Conservation (phyloP, 92 coral and sea anemone species). For the Pocillopora meandrina region DNA sequence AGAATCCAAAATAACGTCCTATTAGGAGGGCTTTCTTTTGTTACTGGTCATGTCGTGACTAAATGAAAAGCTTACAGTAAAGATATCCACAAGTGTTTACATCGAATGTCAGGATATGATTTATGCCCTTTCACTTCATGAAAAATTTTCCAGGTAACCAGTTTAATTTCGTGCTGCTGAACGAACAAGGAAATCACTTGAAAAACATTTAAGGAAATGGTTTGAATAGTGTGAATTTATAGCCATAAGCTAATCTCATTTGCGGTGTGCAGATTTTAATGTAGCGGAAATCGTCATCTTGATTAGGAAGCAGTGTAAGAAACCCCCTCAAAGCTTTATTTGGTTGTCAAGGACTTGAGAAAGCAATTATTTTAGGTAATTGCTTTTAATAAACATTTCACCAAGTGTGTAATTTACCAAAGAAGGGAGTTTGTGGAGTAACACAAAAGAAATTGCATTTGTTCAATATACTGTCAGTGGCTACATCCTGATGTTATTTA, state of each 20-base stretch:
- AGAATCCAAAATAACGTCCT: not conserved
- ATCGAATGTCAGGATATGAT: too few species aligned
- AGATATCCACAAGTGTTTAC: too few species aligned
- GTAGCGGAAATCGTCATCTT: too few species aligned
- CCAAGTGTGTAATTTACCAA: not conserved
- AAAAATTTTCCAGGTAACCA: not conserved
- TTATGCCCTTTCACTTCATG: too few species aligned
- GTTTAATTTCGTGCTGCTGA: not conserved
- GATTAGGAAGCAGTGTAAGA: not conserved
- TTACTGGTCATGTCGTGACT: too few species aligned
- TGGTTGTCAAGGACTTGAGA: not conserved
- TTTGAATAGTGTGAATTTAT: conserved; percentile 17
- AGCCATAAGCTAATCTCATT: not conserved
- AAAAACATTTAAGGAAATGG: conserved; percentile 9
- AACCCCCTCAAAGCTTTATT: conserved; percentile 3
- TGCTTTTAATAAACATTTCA: not conserved
- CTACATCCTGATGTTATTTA: not conserved
- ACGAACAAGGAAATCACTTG: not conserved
- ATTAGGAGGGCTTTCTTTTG: too few species aligned
- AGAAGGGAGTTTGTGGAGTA: not conserved
- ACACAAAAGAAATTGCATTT: not conserved
- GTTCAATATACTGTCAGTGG: not conserved
- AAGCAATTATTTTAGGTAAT: not conserved
- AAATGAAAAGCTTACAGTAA: too few species aligned
- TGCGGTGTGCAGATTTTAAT: not conserved